Conservation (phyloP, 2,888 invertebrate genomes). For the Mylabris sibirica region DNA sequence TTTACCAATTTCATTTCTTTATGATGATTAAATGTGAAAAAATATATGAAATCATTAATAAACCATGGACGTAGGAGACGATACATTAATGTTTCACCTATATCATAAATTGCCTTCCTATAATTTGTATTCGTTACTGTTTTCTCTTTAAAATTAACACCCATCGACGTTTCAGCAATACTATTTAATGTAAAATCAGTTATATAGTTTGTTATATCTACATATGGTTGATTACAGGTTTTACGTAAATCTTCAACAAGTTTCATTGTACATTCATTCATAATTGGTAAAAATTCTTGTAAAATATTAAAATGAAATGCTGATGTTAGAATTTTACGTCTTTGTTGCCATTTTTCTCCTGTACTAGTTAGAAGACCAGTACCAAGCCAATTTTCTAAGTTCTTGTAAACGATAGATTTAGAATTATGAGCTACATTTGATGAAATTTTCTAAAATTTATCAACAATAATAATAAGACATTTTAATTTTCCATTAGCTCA, state of each 20-base stretch:
- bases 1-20: slow-evolving; percentile 28
- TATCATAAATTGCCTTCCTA: slow-evolving; percentile 35
- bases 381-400: slow-evolving; percentile 20
- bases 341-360: slow-evolving; percentile 59
- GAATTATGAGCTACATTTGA: slow-evolving; percentile 16
- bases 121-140: slow-evolving; percentile 34
- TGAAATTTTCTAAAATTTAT: slow-evolving; percentile 20
- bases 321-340: slow-evolving; percentile 59
- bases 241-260: slow-evolving; percentile 42
- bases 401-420: slow-evolving; percentile 14
- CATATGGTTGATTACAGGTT: slow-evolving; percentile 39
- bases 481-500: background rate
- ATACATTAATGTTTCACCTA: slow-evolving; percentile 38
- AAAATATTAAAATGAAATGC: slow-evolving; percentile 60
- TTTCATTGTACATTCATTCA: slow-evolving; percentile 53
- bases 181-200: slow-evolving; percentile 65
- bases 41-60: slow-evolving; percentile 26
- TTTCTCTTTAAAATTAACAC: slow-evolving; percentile 30
- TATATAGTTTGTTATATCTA: slow-evolving; percentile 61
- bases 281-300: slow-evolving; percentile 53
- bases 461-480: background rate
- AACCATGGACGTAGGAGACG: slow-evolving; percentile 42
- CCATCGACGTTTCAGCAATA: slow-evolving; percentile 60
- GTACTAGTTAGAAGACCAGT: slow-evolving; percentile 27
- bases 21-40: slow-evolving; percentile 25